These are phyloP conservation scores for Leucopsar rothschildi DNA, from an alignment of 2,113 vertebrate species.

Conservation along the genomic window DNA sequence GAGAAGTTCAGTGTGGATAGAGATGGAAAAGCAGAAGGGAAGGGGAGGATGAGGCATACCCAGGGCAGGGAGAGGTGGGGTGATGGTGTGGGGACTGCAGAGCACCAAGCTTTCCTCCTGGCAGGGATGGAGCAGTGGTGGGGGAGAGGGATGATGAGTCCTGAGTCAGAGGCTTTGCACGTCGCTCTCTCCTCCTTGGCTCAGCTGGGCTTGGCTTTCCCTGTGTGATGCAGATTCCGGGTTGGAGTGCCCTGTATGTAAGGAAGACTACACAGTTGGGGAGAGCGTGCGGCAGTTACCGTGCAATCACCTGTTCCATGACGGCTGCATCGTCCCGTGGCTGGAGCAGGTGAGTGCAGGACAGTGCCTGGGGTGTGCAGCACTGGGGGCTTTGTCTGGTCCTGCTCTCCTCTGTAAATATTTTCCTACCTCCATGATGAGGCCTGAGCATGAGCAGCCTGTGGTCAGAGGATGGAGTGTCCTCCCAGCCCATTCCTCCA, in stretches of 20 bases:
- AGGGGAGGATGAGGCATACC: not conserved
- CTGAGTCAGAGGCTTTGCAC: fast-evolving
- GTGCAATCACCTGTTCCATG: constrained; percentile 97
- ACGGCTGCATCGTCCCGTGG: constrained; percentile 96
- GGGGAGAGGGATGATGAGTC: not conserved
- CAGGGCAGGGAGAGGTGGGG: too few relatives aligned
- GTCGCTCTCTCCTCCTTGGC: fast-evolving
- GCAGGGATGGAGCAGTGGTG: fast-evolving
- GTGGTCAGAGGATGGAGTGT: not conserved
- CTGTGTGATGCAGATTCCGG: constrained; percentile 77
- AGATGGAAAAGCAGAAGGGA: not conserved
- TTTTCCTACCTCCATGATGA: not conserved
- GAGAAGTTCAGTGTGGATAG: not conserved
- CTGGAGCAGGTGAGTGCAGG: constrained; percentile 87
- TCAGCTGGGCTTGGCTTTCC: not conserved
- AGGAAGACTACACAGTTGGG: constrained; percentile 90
- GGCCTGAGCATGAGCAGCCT: not conserved
- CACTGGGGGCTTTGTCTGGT: not conserved
- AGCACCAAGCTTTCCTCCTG: not conserved
- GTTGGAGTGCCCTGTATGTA: constrained; percentile 96
- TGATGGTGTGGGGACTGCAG: not conserved
- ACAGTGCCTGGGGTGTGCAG: not conserved
- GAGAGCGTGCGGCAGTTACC: constrained; percentile 92
- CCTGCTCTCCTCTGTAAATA: not conserved
- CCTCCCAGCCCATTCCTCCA: not conserved